phyloP scores from a whole-genome alignment of 2,888 invertebrate species.

The Epinotia brunnichana region DNA sequence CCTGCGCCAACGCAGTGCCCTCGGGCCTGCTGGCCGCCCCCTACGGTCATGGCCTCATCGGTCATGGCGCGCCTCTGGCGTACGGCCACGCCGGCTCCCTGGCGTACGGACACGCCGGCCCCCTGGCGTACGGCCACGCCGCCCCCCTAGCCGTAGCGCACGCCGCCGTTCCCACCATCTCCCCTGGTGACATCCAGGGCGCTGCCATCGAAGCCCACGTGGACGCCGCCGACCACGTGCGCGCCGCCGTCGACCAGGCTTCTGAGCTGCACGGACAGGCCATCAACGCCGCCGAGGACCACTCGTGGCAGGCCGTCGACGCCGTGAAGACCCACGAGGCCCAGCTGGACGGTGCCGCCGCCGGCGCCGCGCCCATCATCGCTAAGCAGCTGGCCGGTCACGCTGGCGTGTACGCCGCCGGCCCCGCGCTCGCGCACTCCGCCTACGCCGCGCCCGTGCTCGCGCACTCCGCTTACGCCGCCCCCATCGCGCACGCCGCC shows the following conservation, averaged over 20 bases:
- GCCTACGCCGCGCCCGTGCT: conserved; percentile 48
- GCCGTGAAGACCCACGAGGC: conserved; percentile 77
- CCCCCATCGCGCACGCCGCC: conserved; percentile 44
- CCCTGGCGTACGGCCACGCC: conserved; percentile 55
- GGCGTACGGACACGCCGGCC: conserved; percentile 55
- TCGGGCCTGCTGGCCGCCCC: conserved; percentile 52
- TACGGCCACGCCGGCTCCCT: conserved; percentile 60
- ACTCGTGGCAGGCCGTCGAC: conserved; percentile 78
- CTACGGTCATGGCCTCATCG: conserved; percentile 49
- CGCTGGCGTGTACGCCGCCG: conserved; percentile 54
- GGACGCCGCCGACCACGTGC: conserved; percentile 75
- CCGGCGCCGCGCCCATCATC: conserved; percentile 74
- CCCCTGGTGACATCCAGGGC: conserved; percentile 74
- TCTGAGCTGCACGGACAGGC: conserved; percentile 76
- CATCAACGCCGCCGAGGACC: conserved; percentile 78
- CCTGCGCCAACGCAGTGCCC: conserved; percentile 70
- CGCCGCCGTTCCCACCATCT: conserved; percentile 72
- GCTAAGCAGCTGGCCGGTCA: conserved; percentile 77
- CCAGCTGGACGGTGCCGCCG: conserved; percentile 77
- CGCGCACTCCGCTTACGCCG: conserved; percentile 47
- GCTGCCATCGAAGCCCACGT: conserved; percentile 79
- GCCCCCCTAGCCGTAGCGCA: conserved; percentile 52
- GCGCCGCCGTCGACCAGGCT: conserved; percentile 78
- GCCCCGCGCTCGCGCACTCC: conserved; percentile 35
- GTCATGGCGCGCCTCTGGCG: conserved; percentile 47